Base-by-base conservation (phyloP, 2,113 vertebrate species). In the Tenebrosternarchus preto region DNA sequence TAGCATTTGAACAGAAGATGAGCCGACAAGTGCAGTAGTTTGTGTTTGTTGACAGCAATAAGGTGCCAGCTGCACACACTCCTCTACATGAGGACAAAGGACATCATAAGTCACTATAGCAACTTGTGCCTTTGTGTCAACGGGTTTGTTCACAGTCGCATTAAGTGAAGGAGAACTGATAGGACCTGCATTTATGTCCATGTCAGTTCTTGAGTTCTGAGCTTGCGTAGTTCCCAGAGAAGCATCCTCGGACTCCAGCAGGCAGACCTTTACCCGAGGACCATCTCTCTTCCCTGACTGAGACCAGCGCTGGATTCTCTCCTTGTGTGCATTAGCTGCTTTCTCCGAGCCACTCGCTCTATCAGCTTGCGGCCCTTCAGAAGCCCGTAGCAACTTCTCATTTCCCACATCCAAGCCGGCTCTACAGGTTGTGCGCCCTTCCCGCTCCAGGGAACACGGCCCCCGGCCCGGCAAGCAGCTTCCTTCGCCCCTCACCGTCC, bases 31-130 rank as follows among this genome's bases (percentile, higher is more conserved):
- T 29, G 83, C 78, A 0, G 8, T 17, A 55, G 9, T 57, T 31
- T 55, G 15, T 27, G 31, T 69, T 61, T 82, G 43, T 33, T 72
- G 76, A 78, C 57, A 85, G 59, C 39, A 74, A 77, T 90, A 90
- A 64, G 84, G 81, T 0, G 55, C 86, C 22, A 81, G 80, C 29
- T 90, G 84, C 20, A 87, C 73, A 19, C 39, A 80, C 50, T 93
- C 90, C 0, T 79, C 80, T 82, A 92, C 90, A 66, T 88, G 83
- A 5, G 89, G 88, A 70, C 79, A 86, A 83, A 91, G 84, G 36
- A 82, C n/a, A 78, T 93, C 92, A 33, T 82, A 55, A 1, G 88
- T 80, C 71, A 86, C 77, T 81, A 80, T 89, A 77, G 82, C 67
- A 27, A 72, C 70, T 0, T 77, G 85, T 82, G 82, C 82, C 2